These are phyloP conservation scores for Galendromus occidentalis DNA, from an alignment of 1,140 invertebrate species.

Conservation along the genomic window DNA sequence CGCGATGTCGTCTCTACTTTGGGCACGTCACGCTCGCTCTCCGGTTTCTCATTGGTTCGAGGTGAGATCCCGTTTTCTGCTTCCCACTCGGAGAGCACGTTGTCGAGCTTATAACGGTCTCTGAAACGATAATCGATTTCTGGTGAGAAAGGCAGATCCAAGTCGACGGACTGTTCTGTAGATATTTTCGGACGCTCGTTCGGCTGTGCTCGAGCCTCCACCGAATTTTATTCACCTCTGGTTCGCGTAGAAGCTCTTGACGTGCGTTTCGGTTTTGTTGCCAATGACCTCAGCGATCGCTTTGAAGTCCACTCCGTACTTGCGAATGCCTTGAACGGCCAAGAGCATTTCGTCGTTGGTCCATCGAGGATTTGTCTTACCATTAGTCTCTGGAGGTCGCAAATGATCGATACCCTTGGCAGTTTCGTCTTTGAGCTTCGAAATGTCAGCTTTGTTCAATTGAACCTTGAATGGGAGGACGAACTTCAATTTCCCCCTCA, in stretches of 20 bases:
- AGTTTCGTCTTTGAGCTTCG: constrained; percentile 44
- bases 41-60: constrained; percentile 14
- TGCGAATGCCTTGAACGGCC: constrained; percentile 69
- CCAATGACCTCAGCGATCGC: constrained; percentile 84
- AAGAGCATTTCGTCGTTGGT: constrained; percentile 73
- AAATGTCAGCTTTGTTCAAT: constrained; percentile 76
- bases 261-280: constrained; percentile 78
- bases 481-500: background rate
- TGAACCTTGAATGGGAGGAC: constrained; percentile 50
- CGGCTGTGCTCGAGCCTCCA: too few species aligned
- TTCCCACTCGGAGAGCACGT: constrained; percentile 68
- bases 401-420: constrained; percentile 47
- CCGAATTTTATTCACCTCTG: constrained; percentile 30
- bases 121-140: constrained; percentile 26
- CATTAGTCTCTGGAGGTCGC: constrained; percentile 39
- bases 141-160: too few species aligned
- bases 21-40: constrained; percentile 13
- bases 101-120: constrained; percentile 70
- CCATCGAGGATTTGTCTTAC: constrained; percentile 64
- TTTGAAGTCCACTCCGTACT: constrained; percentile 87
- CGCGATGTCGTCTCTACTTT: background rate
- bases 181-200: too few species aligned
- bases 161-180: too few species aligned
- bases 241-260: constrained; percentile 71
- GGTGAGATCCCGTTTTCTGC: constrained; percentile 39